Percentiles rank a stretch among this genome's conserved stretches.
phyloP scores from a whole-genome alignment of 2,888 invertebrate species.

The Hoplodrina ambigua region DNA sequence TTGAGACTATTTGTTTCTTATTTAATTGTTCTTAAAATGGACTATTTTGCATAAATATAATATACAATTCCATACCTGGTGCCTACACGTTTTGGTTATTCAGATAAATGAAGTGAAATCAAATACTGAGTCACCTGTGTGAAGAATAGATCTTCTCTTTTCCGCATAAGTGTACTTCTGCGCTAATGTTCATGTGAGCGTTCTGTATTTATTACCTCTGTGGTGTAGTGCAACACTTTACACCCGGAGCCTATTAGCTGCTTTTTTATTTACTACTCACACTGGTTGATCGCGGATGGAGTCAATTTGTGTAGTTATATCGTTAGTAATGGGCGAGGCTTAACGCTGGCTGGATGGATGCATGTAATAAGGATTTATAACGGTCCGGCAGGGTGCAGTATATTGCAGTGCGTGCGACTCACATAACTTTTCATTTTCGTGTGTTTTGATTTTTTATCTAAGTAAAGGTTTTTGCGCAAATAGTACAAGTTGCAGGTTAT shows the following conservation, averaged over 20 bases:
- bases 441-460: background rate
- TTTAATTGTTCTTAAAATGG: constrained; percentile 20
- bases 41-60: background rate
- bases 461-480: background rate
- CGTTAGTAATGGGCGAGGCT: constrained; percentile 35
- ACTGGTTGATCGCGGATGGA: constrained; percentile 39
- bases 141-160: background rate
- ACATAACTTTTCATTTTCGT: constrained; percentile 13
- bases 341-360: constrained; percentile 5
- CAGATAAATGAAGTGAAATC: too few species aligned
- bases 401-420: background rate
- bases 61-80: too few species aligned
- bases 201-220: constrained; percentile 12
- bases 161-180: background rate
- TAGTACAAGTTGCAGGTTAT: too few species aligned
- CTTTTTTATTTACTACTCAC: constrained; percentile 49
- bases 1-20: constrained; percentile 9
- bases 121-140: background rate
- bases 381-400: background rate
- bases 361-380: constrained; percentile 23
- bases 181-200: background rate
- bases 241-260: constrained; percentile 18
- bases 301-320: constrained; percentile 44
- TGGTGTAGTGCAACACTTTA: constrained; percentile 24
- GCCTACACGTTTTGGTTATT: too few species aligned